These are phyloP conservation scores for Panagrolaimus sp. DNA, from an alignment of 1,140 invertebrate species.

Conservation along the genomic window DNA sequence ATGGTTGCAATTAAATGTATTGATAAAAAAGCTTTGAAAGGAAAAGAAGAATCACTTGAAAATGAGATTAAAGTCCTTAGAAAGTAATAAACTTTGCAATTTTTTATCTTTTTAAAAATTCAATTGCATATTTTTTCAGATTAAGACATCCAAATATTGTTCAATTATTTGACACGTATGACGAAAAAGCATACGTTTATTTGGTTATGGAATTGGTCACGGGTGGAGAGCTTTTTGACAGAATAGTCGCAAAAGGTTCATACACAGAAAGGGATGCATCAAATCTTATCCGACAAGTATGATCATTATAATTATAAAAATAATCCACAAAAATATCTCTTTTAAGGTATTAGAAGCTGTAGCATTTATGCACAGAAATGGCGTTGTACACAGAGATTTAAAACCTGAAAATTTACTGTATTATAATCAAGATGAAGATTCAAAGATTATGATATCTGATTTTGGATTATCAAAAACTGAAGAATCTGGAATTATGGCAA, in stretches of 20 bases:
- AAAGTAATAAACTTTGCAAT: constrained; percentile 68
- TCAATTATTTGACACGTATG: constrained; percentile 91
- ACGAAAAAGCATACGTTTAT: constrained; percentile 94
- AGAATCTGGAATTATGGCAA: constrained; percentile 97
- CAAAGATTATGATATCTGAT: constrained; percentile 99
- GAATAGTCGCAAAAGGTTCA: constrained; percentile 98
- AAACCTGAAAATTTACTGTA: constrained; percentile 93
- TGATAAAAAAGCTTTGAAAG: constrained; percentile 94
- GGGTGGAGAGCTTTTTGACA: constrained; percentile 93
- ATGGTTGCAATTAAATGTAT: constrained; percentile 98
- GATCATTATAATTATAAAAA: constrained; percentile 31
- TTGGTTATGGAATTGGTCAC: constrained; percentile 99
- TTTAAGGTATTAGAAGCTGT: constrained; percentile 86
- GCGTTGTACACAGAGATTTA: constrained; percentile 75
- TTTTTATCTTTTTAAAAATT: neutral
- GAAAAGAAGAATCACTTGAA: constrained; percentile 96
- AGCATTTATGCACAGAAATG: constrained; percentile 98
- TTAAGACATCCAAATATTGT: constrained; percentile 98
- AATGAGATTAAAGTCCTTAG: constrained; percentile 98
- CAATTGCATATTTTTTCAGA: constrained; percentile 64
- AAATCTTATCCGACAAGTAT: constrained; percentile 72
- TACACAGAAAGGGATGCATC: constrained; percentile 99
- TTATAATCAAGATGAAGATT: constrained; percentile 92
- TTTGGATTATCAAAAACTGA: constrained; percentile 99
- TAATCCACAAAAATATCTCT: neutral